These are phyloP conservation scores for Apostichopus parvimensis DNA, from an alignment of 35 echinoderm and acorn worm species.

Conservation along the genomic window DNA sequence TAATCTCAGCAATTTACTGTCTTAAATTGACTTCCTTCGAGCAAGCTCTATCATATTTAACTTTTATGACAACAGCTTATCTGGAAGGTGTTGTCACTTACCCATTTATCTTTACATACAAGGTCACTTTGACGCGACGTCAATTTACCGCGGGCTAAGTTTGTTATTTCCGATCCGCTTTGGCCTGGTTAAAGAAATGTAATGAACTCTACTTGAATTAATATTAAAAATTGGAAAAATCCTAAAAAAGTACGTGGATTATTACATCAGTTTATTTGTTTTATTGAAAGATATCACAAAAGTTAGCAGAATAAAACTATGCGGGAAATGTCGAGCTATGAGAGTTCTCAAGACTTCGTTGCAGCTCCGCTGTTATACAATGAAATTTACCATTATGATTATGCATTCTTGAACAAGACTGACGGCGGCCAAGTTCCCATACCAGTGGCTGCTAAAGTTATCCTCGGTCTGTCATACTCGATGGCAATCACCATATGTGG, in stretches of 20 bases:
- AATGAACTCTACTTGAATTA: no score
- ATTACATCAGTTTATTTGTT: no score
- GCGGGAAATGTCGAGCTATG: background rate
- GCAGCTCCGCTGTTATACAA: background rate
- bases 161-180: no score
- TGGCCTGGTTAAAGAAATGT: no score
- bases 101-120: background rate
- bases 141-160: background rate
- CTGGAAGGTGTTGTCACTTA: background rate
- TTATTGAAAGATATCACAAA: no score
- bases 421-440: background rate
- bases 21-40: slow-evolving; percentile 6
- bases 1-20: background rate
- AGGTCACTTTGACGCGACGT: background rate
- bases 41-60: background rate
- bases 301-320: background rate
- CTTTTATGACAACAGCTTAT: slow-evolving; percentile 2
- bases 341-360: background rate
- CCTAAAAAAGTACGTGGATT: no score
- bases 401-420: background rate
- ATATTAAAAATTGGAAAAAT: no score
- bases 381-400: slow-evolving; percentile 25
- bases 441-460: slow-evolving; percentile 57
- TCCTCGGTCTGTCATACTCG: slow-evolving; percentile 68
- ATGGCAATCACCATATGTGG: slow-evolving; percentile 83